A percentile compares a stretch with the other conserved stretches of the same genome.
phyloP scores from a whole-genome alignment of 2,113 vertebrate genomes.

The Sterna hirundo region DNA sequence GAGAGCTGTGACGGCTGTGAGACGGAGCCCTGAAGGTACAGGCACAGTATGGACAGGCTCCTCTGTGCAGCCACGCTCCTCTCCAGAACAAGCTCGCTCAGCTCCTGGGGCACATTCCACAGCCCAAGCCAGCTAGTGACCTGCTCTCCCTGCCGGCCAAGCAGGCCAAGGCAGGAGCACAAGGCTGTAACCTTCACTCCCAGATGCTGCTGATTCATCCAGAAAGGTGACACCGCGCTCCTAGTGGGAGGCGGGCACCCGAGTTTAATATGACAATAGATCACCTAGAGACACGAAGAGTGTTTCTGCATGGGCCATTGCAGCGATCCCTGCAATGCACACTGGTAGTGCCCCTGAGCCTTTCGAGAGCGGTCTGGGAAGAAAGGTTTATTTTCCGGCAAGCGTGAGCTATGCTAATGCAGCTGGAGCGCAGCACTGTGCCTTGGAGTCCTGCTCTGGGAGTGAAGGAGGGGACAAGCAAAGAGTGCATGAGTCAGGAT shows the following conservation, averaged over 20 bases:
- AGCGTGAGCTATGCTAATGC: not conserved
- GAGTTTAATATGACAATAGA: not conserved
- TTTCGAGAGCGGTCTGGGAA: not conserved
- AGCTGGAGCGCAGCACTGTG: not conserved
- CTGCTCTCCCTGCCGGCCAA: not conserved
- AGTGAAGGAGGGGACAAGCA: not conserved
- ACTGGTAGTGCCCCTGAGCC: not conserved
- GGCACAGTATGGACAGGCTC: not conserved
- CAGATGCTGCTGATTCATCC: constrained; percentile 2
- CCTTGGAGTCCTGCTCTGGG: not conserved
- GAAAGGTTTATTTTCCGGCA: not conserved
- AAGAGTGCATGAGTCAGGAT: not conserved
- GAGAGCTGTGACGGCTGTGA: not conserved
- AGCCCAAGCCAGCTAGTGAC: not conserved
- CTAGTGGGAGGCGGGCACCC: not conserved
- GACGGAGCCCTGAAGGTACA: not conserved
- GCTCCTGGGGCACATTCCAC: not conserved
- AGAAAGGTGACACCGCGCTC: not conserved
- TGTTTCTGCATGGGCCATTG: not conserved
- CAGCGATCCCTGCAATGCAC: not conserved
- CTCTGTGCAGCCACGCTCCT: not conserved
- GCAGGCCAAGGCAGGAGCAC: not conserved
- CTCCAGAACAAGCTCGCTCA: not conserved
- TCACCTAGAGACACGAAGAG: not conserved
- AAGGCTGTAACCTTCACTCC: not conserved